Conservation (phyloP, 2,797 vertebrate genomes). For the Babyrousa celebensis region DNA sequence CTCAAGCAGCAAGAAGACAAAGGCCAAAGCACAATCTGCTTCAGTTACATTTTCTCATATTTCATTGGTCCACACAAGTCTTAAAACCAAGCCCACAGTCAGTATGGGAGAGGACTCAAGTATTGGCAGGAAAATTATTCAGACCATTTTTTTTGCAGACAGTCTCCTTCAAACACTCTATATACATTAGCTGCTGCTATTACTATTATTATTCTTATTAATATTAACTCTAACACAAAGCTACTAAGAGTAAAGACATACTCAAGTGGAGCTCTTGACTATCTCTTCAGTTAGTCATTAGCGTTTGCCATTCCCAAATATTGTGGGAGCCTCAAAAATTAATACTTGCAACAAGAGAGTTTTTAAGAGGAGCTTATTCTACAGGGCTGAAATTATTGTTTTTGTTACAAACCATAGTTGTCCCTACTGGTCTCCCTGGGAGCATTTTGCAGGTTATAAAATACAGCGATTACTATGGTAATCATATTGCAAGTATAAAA, state of each 20-base stretch:
- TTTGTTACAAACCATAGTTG: conserved; percentile 87
- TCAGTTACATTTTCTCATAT: neutral
- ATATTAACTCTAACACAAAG: conserved; percentile 74
- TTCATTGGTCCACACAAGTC: neutral
- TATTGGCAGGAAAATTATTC: neutral
- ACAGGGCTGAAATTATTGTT: conserved; percentile 88
- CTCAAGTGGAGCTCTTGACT: conserved; percentile 54
- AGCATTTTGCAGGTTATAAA: conserved; percentile 88
- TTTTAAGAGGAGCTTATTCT: conserved; percentile 86
- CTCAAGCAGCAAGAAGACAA: neutral
- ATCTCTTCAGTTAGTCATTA: conserved; percentile 81
- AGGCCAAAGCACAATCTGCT: neutral
- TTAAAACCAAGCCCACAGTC: neutral
- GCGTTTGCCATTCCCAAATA: conserved; percentile 79
- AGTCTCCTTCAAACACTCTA: neutral
- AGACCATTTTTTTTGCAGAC: neutral
- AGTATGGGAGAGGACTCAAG: neutral
- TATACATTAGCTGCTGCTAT: conserved; percentile 44
- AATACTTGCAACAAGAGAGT: conserved; percentile 85
- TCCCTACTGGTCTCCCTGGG: conserved; percentile 85
- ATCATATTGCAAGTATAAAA: conserved; percentile 86
- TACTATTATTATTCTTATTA: conserved; percentile 59
- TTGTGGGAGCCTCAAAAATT: conserved; percentile 85
- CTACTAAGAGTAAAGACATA: conserved; percentile 63
- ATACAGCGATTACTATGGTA: conserved; percentile 88